Percentiles rank a stretch among this genome's conserved stretches.
phyloP scores from a whole-genome alignment of 2,113 vertebrate genomes.

The Pseudois nayaur region DNA sequence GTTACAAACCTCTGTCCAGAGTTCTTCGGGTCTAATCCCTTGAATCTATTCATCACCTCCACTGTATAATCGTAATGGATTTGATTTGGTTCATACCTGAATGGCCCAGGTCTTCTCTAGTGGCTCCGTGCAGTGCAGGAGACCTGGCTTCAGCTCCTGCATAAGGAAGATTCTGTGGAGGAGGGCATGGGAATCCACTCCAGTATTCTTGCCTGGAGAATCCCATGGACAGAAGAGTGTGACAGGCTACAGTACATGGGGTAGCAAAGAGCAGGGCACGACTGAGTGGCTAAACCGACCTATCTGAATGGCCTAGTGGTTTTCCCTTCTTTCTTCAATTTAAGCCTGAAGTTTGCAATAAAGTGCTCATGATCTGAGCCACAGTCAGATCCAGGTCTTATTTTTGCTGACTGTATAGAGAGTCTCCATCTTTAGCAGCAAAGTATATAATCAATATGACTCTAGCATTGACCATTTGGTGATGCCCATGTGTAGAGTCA shows the following conservation, averaged over 20 bases:
- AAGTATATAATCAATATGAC: neutral
- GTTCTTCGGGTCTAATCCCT: neutral
- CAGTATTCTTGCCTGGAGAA: neutral
- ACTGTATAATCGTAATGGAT: neutral
- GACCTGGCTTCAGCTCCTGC: neutral
- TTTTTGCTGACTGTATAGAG: neutral
- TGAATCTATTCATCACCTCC: neutral
- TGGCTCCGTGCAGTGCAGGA: neutral
- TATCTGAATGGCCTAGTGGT: neutral
- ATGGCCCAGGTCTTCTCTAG: neutral
- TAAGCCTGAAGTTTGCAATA: neutral
- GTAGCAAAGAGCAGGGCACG: fast-evolving
- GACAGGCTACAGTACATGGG: neutral
- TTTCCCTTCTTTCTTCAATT: neutral
- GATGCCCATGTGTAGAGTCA: neutral
- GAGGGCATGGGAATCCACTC: neutral
- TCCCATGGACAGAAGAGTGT: neutral
- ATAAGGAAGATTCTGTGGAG: neutral
- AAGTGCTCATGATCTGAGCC: neutral
- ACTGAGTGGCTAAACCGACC: neutral
- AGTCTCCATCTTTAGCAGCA: neutral
- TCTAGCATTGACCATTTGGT: neutral
- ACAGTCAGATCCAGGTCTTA: neutral
- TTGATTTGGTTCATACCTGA: neutral
- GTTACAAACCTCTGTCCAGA: neutral